Evolutionary conservation across 2,888 invertebrate species (phyloP).

Genomic region (Agriopis aurantiaria): DNA sequence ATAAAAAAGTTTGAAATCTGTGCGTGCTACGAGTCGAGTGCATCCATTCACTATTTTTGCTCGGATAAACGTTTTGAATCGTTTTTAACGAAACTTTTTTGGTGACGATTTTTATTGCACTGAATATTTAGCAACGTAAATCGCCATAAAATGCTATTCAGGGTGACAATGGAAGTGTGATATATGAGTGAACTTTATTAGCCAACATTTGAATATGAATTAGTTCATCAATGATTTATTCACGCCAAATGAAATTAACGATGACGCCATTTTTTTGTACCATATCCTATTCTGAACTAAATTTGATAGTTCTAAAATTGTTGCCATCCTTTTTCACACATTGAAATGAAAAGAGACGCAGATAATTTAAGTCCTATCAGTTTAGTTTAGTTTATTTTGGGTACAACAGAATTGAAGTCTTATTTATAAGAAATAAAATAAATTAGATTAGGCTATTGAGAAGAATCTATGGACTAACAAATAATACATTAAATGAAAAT

Average conservation of each 20-base stretch:
- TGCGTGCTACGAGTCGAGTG: constrained; percentile 25
- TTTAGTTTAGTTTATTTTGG: too few relatives aligned
- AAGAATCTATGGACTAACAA: too few relatives aligned
- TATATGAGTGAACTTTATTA: neutral
- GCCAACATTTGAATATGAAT: constrained; percentile 3
- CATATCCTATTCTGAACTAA: too few relatives aligned
- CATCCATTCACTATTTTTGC: constrained; percentile 52
- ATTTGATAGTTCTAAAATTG: too few relatives aligned
- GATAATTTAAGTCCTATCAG: too few relatives aligned
- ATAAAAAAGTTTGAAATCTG: constrained; percentile 45
- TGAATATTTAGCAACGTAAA: constrained; percentile 16
- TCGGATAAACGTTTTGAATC: constrained; percentile 56
- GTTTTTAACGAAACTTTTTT: constrained; percentile 43
- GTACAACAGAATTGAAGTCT: too few relatives aligned
- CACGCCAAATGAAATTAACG: neutral
- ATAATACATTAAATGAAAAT: too few relatives aligned
- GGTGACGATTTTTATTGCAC: constrained; percentile 23
- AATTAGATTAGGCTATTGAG: too few relatives aligned
- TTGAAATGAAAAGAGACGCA: too few relatives aligned
- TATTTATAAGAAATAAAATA: too few relatives aligned
- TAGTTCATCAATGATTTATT: constrained; percentile 6
- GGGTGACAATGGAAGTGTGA: neutral
- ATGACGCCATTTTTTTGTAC: too few relatives aligned
- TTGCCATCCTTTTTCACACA: too few relatives aligned
- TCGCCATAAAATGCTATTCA: constrained; percentile 8